Percentiles rank a stretch among this genome's conserved stretches.
Conservation (phyloP, 2,797 vertebrate genomes). For the Perodicticus potto region DNA sequence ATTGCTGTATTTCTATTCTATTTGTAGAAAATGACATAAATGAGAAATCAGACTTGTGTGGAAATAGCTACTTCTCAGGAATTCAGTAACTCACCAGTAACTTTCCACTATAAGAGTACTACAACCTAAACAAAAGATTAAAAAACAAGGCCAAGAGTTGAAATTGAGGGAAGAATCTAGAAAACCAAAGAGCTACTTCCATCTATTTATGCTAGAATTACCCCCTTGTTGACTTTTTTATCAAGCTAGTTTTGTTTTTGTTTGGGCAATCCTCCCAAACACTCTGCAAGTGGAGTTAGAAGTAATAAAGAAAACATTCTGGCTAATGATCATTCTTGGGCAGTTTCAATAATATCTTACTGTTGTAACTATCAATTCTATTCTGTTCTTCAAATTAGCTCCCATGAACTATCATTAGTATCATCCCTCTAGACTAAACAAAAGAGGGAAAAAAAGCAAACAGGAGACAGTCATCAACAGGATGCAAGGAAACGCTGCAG, state of each 20-base stretch:
- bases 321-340: background rate
- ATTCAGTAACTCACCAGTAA: background rate
- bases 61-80: conserved; percentile 50
- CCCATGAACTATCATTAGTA: conserved; percentile 17
- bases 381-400: conserved; percentile 30
- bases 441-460: conserved; percentile 10
- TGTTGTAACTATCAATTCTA: background rate
- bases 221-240: background rate
- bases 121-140: background rate
- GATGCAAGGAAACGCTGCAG: conserved; percentile 5
- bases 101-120: conserved; percentile 8
- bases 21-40: conserved; percentile 63
- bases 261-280: background rate
- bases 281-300: background rate
- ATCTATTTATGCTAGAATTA: conserved; percentile 2
- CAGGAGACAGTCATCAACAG: background rate
- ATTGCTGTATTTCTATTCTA: background rate
- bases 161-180: background rate
- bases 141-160: background rate
- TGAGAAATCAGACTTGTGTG: conserved; percentile 52
- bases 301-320: background rate
- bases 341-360: background rate
- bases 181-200: conserved; percentile 43
- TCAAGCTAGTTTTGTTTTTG: background rate
- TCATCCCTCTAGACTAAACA: conserved; percentile 64